Base-by-base conservation (phyloP, 2,888 invertebrate genomes). In the Napeogenes inachia region DNA sequence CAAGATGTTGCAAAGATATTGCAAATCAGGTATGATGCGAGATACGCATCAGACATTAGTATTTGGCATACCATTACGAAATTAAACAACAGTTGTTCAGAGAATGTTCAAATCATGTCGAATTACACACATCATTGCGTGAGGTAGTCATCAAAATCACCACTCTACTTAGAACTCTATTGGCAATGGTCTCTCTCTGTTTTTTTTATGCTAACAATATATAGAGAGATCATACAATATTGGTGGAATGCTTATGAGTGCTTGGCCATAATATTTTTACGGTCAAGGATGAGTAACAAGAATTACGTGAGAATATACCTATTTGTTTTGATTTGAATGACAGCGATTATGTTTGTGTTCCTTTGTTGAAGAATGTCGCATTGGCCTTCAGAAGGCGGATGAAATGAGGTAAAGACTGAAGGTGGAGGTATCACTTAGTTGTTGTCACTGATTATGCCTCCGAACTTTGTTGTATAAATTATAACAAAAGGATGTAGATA, bases 271-370 rank as follows among this genome's bases (percentile, higher is more conserved):
- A 67, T 70, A 47, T 42, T 42, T 74, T 76, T 84, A 82, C 78
- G 82, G 85, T 84, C 87, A 87, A 86, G 85, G 84, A 80, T 83
- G 77, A 71, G 68, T 75, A 71, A 72, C 66, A 62, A 61, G 65
- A 68, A 65, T 67, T 67, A 67, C 70, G 71, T 70, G 70, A 68
- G 66, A 69, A 67, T 56, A 60, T 66, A 67, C n/a, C 5, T 38
- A 30, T 68, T 69, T 68, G 64, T 67, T 65, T 62, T 63, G 64
- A 63, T 63, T 59, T 46, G 42, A 62, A 62, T 61, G 64, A 66
- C 66, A 67, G 55, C 57, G 65, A 55, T 60, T 61, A 57, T 57
- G 50, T 61, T 60, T 60, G 53, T 60, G 33, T 60, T 66, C 62
- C 61, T 66, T 64, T 61, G 61, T 63, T 61, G 33, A 21, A 47